Base-by-base conservation (phyloP, 1,140 invertebrate species). In the Diorhabda elongata region DNA sequence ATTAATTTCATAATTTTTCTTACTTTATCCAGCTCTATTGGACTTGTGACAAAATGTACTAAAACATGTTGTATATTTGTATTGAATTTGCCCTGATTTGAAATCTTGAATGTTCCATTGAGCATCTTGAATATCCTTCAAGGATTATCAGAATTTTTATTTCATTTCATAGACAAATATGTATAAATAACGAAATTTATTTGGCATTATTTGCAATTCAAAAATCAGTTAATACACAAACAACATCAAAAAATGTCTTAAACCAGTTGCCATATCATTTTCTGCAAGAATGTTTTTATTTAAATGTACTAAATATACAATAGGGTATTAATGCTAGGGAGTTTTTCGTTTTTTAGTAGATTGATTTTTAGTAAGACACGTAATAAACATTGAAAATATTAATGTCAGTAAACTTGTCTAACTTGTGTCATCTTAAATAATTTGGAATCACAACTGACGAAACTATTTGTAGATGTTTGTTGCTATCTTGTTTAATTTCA, bases 291-390 rank as follows among this genome's bases (percentile, higher is more conserved):
- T 52, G 6, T 52, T n/a, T 52, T 8, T 3, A 52, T 8, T n/a
- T 52, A n/a, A 4, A 52, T 52, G n/a, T 52, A 8, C 6, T 6
- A 52, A 8, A 8, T 52, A 52, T 52, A 52, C 47, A 8, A 52
- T 8, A 8, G n/a, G 47, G 47, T 8, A 8, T 8, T 52, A 6
- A 52, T 52, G 4, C 4, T 52, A 52, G 47, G 47, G 47, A 8
- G n/a, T 8, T 52, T 52, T 52, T 52, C n/a, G 47, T 52, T 52
- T 52, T 52, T 52, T 52, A 52, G 47, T 52, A 52, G 47, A 52
- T 52, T 52, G 47, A 52, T 26, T 26, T 52, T 52, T 52, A 52
- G 47, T 8, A 52, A 52, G 47, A 52, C 6, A 8, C n/a, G 47
- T 52, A n/a, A 52, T 52, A n/a, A 52, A 52, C 47, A 52, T 2